phyloP scores from a whole-genome alignment of 2,888 invertebrate species.

The Epinotia ramella region DNA sequence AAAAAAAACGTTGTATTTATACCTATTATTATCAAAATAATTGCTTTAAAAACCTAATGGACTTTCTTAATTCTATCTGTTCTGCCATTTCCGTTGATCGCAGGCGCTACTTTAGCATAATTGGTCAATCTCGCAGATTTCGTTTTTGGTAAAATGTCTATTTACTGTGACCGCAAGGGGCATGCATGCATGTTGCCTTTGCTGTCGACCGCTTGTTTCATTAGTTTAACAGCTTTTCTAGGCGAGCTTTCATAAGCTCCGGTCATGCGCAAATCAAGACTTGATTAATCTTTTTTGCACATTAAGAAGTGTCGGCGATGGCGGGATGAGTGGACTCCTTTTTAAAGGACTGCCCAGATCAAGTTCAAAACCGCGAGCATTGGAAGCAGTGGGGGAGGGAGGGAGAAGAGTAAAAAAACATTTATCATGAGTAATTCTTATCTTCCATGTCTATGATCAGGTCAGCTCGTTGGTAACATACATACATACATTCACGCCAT shows the following conservation, averaged over 20 bases:
- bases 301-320: not conserved
- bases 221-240: slow-evolving; percentile 30
- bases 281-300: slow-evolving; percentile 13
- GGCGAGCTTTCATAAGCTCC: slow-evolving; percentile 23
- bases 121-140: slow-evolving; percentile 34
- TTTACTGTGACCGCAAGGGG: slow-evolving; percentile 36
- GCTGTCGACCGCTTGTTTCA: slow-evolving; percentile 24
- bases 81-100: not conserved
- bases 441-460: not conserved
- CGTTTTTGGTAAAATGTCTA: slow-evolving; percentile 28
- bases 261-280: not conserved
- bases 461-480: not conserved
- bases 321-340: too few species aligned
- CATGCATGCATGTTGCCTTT: slow-evolving; percentile 28
- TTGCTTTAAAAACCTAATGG: too few species aligned
- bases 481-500: too few species aligned
- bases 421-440: not conserved
- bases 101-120: slow-evolving; percentile 22
- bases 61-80: not conserved
- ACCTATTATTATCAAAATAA: too few species aligned
- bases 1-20: too few species aligned
- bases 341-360: too few species aligned
- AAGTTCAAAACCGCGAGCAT: too few species aligned
- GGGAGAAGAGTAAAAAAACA: too few species aligned
- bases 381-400: too few species aligned